Base-by-base conservation (phyloP, 1,140 invertebrate genomes). In the Parasteatoda tepidariorum region DNA sequence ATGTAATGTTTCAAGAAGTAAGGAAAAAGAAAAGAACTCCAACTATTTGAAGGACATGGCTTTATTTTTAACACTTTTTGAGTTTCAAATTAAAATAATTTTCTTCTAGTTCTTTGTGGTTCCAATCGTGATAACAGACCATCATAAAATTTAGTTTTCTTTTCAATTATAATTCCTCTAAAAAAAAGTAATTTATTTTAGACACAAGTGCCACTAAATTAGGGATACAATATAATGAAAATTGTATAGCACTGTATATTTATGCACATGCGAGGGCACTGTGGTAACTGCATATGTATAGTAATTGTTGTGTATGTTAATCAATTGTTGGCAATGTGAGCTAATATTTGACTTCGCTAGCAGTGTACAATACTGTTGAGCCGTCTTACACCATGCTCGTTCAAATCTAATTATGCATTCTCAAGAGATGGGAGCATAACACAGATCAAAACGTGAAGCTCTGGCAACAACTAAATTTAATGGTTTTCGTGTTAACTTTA, bases 81-180 rank as follows among this genome's bases (percentile, higher is more conserved):
- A n/a, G n/a, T 48, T 26, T 22, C 11, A n/a, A 59, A n/a, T 59
- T 11, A 68, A 28, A 38, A 41, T 7, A 24, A 24, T 38, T 41
- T 68, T 22, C 13, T 66, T 76, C 38, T 38, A 41, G 64, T n/a
- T 71, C 34, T 70, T 31, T 30, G 54, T 13, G 78, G 70, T 22
- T 83, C 81, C 18, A 64, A 24, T 9, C 62, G 81, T 28, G 81
- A 83, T 66, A 74, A 24, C 30, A 83, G 34, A 2, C 62, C 62
- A n/a, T 83, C 81, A 55, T 74, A 83, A 57, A 66, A 83, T 54
- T 67, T 64, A 11, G 38, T 83, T 34, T 67, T 83, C 15, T 59
- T 64, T 74, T 83, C 81, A 15, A 83, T 38, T 41, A 83, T 67
- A 4, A 61, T 83, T 13, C 70, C 70, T 28, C 81, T 83, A 61